A percentile compares a stretch with the other conserved stretches of the same genome.
Evolutionary conservation across 2,888 invertebrate genomes (phyloP).

Genomic region (Asteroscopus sphinx): DNA sequence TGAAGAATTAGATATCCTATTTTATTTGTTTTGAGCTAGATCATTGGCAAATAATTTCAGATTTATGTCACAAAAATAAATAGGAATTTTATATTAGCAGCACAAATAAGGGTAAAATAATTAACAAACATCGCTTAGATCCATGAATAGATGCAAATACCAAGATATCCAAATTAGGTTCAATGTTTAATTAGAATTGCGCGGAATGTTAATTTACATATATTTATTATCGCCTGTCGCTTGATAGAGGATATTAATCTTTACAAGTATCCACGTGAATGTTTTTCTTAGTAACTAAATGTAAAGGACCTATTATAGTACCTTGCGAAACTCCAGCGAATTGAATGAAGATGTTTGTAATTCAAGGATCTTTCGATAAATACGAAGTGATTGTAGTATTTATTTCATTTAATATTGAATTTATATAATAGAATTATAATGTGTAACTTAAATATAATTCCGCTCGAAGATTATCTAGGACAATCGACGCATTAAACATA

Average conservation of each 20-base stretch:
- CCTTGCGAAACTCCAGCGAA: conserved; percentile 33
- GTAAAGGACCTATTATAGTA: conserved; percentile 16
- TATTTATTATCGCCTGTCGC: conserved; percentile 21
- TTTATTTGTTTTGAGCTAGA: not conserved
- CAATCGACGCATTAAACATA: conserved; percentile 43
- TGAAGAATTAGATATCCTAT: too few species aligned
- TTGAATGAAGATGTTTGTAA: conserved; percentile 36
- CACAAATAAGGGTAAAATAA: conserved; percentile 33
- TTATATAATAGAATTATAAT: conserved; percentile 2
- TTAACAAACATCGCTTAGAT: conserved; percentile 29
- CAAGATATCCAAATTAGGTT: conserved; percentile 41
- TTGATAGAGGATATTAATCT: conserved; percentile 27
- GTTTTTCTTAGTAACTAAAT: conserved; percentile 24
- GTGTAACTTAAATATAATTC: not conserved
- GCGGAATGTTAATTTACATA: conserved; percentile 34
- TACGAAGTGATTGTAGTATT: conserved; percentile 40
- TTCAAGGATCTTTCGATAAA: conserved; percentile 35
- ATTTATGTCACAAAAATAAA: not conserved
- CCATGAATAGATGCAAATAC: conserved; percentile 21
- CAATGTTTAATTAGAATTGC: conserved; percentile 28
- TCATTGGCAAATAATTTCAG: not conserved
- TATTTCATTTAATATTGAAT: conserved; percentile 16
- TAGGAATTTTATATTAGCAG: conserved; percentile 10
- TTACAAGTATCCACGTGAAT: conserved; percentile 14
- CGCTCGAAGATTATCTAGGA: conserved; percentile 42